phyloP scores from a whole-genome alignment of 1,140 invertebrate species.

The Antheraea mylitta region DNA sequence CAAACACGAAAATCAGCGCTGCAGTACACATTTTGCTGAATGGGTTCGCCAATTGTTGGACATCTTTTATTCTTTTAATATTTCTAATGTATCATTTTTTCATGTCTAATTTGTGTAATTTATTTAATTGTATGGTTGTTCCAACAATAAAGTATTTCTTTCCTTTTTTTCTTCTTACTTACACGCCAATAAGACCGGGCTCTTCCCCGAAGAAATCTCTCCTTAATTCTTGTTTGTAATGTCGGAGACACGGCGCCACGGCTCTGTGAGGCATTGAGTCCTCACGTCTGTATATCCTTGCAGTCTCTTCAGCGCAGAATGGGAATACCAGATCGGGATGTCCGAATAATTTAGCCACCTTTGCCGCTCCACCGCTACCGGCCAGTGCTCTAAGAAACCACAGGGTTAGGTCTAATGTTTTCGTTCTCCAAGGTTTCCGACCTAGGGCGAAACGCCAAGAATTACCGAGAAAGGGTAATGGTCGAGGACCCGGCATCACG shows the following conservation, averaged over 20 bases:
- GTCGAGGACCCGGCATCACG: slow-evolving; percentile 87
- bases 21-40: too few relatives aligned
- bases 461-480: slow-evolving; percentile 88
- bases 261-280: slow-evolving; percentile 88
- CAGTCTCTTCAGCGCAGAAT: slow-evolving; percentile 87
- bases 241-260: slow-evolving; percentile 88
- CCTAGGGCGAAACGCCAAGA: slow-evolving; percentile 87
- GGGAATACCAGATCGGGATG: slow-evolving; percentile 90
- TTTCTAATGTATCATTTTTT: too few relatives aligned
- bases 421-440: slow-evolving; percentile 59
- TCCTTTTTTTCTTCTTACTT: too few relatives aligned
- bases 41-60: too few relatives aligned
- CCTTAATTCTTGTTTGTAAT: slow-evolving; percentile 87
- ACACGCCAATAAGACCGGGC: slow-evolving; percentile 89
- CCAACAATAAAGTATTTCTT: too few relatives aligned
- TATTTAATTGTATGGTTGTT: too few relatives aligned
- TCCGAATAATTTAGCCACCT: slow-evolving; percentile 86
- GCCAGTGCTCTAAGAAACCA: slow-evolving; percentile 62
- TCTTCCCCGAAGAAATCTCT: slow-evolving; percentile 87
- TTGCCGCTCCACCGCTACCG: slow-evolving; percentile 84
- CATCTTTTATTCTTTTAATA: too few relatives aligned
- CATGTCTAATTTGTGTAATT: too few relatives aligned
- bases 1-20: too few relatives aligned
- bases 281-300: slow-evolving; percentile 86
- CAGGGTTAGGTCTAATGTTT: slow-evolving; percentile 55